These are phyloP conservation scores for Nineta flava DNA, from an alignment of 2,888 invertebrate genomes.

Conservation along the genomic window DNA sequence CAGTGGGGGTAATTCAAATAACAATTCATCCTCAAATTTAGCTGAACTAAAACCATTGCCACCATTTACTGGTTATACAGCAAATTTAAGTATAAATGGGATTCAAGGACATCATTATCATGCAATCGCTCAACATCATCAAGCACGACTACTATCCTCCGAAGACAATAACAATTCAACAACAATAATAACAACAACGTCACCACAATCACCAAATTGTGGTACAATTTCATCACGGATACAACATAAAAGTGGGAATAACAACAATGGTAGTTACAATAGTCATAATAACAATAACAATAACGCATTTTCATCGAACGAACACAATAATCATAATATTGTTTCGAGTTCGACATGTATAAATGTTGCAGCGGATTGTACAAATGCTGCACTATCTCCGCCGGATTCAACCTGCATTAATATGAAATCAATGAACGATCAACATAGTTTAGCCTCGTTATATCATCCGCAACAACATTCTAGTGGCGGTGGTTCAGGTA, in stretches of 20 bases:
- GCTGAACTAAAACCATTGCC: slow-evolving; percentile 76
- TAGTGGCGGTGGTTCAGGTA: neutral
- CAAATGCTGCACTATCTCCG: slow-evolving; percentile 16
- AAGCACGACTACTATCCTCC: slow-evolving; percentile 35
- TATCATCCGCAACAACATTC: slow-evolving; percentile 31
- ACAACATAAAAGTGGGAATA: slow-evolving; percentile 35
- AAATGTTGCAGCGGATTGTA: slow-evolving; percentile 37
- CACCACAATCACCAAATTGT: too few species aligned
- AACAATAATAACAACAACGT: too few species aligned
- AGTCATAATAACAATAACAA: slow-evolving; percentile 15
- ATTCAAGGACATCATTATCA: slow-evolving; percentile 79
- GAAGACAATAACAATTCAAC: slow-evolving; percentile 37
- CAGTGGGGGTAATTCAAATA: too few species aligned
- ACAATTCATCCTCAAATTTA: slow-evolving; percentile 42
- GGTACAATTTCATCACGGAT: too few species aligned
- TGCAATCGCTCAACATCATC: slow-evolving; percentile 61
- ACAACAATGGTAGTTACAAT: slow-evolving; percentile 31
- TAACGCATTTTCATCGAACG: too few species aligned
- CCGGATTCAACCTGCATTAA: slow-evolving; percentile 22
- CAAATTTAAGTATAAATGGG: slow-evolving; percentile 73
- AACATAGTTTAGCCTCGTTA: slow-evolving; percentile 22
- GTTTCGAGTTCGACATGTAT: slow-evolving; percentile 60
- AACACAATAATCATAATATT: slow-evolving; percentile 45
- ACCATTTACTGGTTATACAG: slow-evolving; percentile 74
- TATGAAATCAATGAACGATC: slow-evolving; percentile 23